phyloP scores from a whole-genome alignment of 2,113 vertebrate species.

The Gymnocephalus cernua region DNA sequence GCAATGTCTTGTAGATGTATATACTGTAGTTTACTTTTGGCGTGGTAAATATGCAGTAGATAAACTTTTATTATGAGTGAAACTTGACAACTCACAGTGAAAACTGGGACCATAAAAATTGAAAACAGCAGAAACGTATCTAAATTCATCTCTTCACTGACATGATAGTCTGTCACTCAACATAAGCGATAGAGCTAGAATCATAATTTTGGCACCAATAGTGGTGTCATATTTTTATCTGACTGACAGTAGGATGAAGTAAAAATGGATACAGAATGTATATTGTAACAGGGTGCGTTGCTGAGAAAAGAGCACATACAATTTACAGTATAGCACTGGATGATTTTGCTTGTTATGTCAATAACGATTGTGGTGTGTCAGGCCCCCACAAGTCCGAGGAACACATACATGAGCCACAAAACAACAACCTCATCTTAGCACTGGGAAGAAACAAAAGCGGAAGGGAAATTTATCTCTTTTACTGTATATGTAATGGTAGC shows the following conservation, averaged over 20 bases:
- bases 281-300: not conserved
- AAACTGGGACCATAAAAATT: not conserved
- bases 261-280: not conserved
- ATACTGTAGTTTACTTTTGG: not conserved
- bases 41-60: not conserved
- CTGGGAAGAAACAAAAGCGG: not conserved
- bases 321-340: not conserved
- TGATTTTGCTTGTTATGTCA: slow-evolving; percentile 23
- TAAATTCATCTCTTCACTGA: slow-evolving; percentile 16
- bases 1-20: not conserved
- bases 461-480: not conserved
- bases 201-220: slow-evolving; percentile 15
- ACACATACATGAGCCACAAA: slow-evolving; percentile 17
- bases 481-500: not conserved
- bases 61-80: slow-evolving; percentile 18
- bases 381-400: slow-evolving; percentile 5
- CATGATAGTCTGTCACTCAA: slow-evolving; percentile 26
- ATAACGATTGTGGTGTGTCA: slow-evolving; percentile 23
- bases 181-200: not conserved
- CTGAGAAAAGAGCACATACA: not conserved
- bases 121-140: not conserved
- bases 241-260: not conserved
- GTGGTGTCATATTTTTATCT: slow-evolving; percentile 10
- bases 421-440: not conserved
- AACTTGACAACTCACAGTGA: slow-evolving; percentile 4